Evolutionary conservation across 2,888 invertebrate species (phyloP).

Genomic region (Drosophila longiperda): DNA sequence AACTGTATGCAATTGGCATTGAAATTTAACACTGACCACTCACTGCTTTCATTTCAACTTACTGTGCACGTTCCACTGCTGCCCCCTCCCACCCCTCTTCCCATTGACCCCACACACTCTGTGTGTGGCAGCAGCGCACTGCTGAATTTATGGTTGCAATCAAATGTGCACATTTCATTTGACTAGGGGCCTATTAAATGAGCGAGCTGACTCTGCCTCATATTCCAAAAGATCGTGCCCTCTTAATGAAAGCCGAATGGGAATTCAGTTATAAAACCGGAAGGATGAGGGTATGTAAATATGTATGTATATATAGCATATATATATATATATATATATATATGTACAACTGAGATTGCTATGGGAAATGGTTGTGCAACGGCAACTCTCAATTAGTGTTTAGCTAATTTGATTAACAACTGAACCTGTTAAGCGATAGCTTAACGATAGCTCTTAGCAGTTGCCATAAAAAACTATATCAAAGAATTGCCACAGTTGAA

Average conservation of each 20-base stretch:
- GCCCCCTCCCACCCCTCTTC: background rate
- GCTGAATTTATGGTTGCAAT: slow-evolving; percentile 69
- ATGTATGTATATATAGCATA: background rate
- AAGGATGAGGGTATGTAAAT: background rate
- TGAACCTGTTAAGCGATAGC: background rate
- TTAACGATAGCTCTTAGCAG: background rate
- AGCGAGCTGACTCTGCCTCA: slow-evolving; percentile 6
- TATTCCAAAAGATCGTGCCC: slow-evolving; percentile 54
- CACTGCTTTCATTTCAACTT: slow-evolving; percentile 34
- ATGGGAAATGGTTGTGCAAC: background rate
- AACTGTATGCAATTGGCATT: slow-evolving; percentile 70
- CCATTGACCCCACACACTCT: slow-evolving; percentile 25
- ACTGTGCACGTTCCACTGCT: slow-evolving; percentile 49
- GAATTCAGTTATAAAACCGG: slow-evolving; percentile 2
- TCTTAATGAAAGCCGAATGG: slow-evolving; percentile 21
- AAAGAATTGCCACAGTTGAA: background rate
- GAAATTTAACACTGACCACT: slow-evolving; percentile 70
- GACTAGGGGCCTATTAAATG: slow-evolving; percentile 52
- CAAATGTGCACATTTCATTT: slow-evolving; percentile 70
- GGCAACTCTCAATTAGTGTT: background rate
- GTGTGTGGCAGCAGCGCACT: slow-evolving; percentile 17
- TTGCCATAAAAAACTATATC: background rate
- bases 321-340: background rate
- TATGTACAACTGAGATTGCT: background rate
- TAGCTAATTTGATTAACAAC: background rate